Percentiles rank a stretch among this genome's conserved stretches.
Evolutionary conservation across 1,140 invertebrate species (phyloP).

Genomic region (Bombyx mori): DNA sequence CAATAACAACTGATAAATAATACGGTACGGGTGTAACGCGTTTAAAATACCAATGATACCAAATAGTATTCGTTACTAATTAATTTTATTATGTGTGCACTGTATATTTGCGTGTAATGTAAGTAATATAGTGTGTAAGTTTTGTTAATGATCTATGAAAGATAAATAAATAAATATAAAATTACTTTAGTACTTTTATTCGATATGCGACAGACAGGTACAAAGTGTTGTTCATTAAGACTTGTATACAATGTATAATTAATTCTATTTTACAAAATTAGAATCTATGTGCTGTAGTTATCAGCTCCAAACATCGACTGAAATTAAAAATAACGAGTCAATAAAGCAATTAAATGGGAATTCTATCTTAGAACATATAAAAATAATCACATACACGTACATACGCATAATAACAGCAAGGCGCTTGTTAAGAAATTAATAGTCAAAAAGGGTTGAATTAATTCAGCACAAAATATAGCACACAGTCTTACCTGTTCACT

Average conservation of each 20-base stretch:
- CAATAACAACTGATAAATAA: slow-evolving; percentile 11
- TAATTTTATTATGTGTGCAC: slow-evolving; percentile 31
- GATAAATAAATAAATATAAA: slow-evolving; percentile 37
- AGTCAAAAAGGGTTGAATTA: no score
- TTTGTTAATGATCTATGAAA: slow-evolving; percentile 36
- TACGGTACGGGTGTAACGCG: slow-evolving; percentile 39
- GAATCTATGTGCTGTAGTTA: slow-evolving; percentile 51
- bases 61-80: slow-evolving; percentile 29
- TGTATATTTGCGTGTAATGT: slow-evolving; percentile 32
- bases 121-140: slow-evolving; percentile 26
- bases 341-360: slow-evolving; percentile 9
- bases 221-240: neutral
- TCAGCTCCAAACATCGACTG: slow-evolving; percentile 66
- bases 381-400: slow-evolving; percentile 11
- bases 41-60: slow-evolving; percentile 26
- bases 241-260: slow-evolving; percentile 3
- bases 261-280: neutral
- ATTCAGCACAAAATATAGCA: no score
- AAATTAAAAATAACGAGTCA: slow-evolving; percentile 37
- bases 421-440: neutral
- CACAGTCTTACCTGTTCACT: no score
- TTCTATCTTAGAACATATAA: slow-evolving; percentile 4
- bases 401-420: slow-evolving; percentile 4
- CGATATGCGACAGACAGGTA: slow-evolving; percentile 3
- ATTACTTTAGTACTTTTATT: slow-evolving; percentile 37